Conservation (phyloP, 2,888 invertebrate species). For the Mactromeris polynyma region DNA sequence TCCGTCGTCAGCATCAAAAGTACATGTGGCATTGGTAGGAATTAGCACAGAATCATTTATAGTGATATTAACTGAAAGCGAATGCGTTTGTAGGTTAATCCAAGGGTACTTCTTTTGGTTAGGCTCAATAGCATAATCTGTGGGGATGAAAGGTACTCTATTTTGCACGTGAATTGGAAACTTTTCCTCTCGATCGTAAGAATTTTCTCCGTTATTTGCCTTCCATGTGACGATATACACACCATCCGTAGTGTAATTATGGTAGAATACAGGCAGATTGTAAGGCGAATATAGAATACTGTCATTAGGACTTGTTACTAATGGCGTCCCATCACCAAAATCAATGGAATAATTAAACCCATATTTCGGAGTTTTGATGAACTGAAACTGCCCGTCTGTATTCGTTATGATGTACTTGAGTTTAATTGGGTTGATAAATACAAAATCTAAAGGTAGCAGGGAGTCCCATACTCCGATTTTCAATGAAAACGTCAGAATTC, state of each 20-base stretch:
- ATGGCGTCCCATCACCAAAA: conserved; percentile 52
- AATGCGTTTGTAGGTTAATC: conserved; percentile 54
- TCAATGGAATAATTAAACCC: conserved; percentile 60
- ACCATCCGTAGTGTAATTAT: conserved; percentile 46
- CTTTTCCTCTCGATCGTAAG: conserved; percentile 42
- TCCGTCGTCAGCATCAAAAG: conserved; percentile 55
- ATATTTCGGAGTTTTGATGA: conserved; percentile 53
- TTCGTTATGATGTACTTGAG: conserved; percentile 63
- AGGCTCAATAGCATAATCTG: conserved; percentile 49
- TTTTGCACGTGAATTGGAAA: conserved; percentile 64
- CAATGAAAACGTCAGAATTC: conserved; percentile 21
- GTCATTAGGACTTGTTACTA: conserved; percentile 19
- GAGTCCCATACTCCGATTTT: conserved; percentile 56
- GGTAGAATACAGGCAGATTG: conserved; percentile 46
- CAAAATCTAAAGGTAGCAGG: conserved; percentile 39
- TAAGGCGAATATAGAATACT: conserved; percentile 42
- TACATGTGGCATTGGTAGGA: conserved; percentile 66
- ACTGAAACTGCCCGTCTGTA: conserved; percentile 54
- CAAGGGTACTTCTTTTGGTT: conserved; percentile 62
- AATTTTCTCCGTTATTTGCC: conserved; percentile 40
- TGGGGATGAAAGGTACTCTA: conserved; percentile 47
- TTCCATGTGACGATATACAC: conserved; percentile 57
- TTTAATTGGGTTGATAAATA: conserved; percentile 38
- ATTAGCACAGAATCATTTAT: conserved; percentile 42
- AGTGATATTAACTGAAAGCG: conserved; percentile 57